Evolutionary conservation across 53 echinoderm and acorn worm species (phyloP), one percentile per base, ranked within the genome.

Genomic region (Astropecten irregularis): DNA sequence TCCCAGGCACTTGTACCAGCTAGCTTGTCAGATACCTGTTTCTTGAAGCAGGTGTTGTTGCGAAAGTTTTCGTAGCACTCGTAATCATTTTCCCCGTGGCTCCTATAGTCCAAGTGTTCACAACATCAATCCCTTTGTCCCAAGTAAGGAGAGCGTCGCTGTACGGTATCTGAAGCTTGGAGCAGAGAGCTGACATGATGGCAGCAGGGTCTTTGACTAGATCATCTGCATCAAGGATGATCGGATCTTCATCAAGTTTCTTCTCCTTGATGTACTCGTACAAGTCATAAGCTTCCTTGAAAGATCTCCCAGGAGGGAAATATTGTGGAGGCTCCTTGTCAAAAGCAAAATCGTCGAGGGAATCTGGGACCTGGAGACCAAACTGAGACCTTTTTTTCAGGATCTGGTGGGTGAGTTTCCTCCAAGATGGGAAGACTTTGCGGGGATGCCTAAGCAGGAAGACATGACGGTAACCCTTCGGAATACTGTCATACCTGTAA

Each of bases 211-310:
- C 38, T 21, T 25, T n/a, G 15, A 73, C 38, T 0, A 73, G 55
- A 26, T 73, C 74, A 48, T 73, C 74, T 2, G 54, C 57, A 16
- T 73, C 74, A 33, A 73, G 23, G 56, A 73, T 73, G 55, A 73
- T 40, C 22, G 74, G 74, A 56, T 73, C 13, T 1, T 15, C 27
- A 39, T 73, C 57, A 16, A 56, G 56, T 38, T 56, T 36, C 25
- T 73, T 56, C 56, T 73, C 74, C 56, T 73, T 73, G 22, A 73
- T 4, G 27, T 73, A 40, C 35, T 56, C 37, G 2, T 31, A 56
- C 74, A 73, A 54, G 9, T 73, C 55, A 25, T 50, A 56, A 9
- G 22, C 57, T 31, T 73, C 74, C 56, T 73, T 34, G 39, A 15
- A 73, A 25, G 55, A 38, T 39, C 2, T 54, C 23, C 74, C 74